Evolutionary conservation across 2,888 invertebrate species (phyloP).

Genomic region (Brenthis daphne): DNA sequence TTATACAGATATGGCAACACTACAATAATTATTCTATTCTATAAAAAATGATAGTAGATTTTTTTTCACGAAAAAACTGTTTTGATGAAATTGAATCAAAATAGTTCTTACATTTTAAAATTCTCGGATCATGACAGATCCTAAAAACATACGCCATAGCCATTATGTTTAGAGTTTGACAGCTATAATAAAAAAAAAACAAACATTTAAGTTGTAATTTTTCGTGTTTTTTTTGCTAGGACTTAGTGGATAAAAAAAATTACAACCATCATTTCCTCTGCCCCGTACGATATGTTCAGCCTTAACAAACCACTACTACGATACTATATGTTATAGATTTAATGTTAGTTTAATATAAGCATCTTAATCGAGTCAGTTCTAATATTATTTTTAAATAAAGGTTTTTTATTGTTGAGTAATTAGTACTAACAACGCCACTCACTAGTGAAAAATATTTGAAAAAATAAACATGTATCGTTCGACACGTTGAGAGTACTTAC

Average conservation of each 20-base stretch:
- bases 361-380: slow-evolving; percentile 10
- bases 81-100: not conserved
- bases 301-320: slow-evolving; percentile 44
- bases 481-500: too few species aligned
- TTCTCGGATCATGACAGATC: not conserved
- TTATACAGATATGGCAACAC: slow-evolving; percentile 46
- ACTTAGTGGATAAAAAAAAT: slow-evolving; percentile 34
- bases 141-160: too few species aligned
- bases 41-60: slow-evolving; percentile 7
- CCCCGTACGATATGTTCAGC: slow-evolving; percentile 55
- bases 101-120: not conserved
- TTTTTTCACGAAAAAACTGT: slow-evolving; percentile 20
- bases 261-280: slow-evolving; percentile 49
- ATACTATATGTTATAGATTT: slow-evolving; percentile 28
- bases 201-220: slow-evolving; percentile 21
- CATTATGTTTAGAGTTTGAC: too few species aligned
- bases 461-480: too few species aligned
- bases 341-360: too few species aligned
- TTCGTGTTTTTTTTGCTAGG: slow-evolving; percentile 28
- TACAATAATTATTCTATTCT: slow-evolving; percentile 21
- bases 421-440: too few species aligned
- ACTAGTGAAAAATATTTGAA: too few species aligned
- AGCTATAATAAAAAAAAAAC: not conserved
- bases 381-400: not conserved
- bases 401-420: too few species aligned